Evolutionary conservation across 1,140 invertebrate species (phyloP).

Genomic region (Teleogryllus occipitalis): DNA sequence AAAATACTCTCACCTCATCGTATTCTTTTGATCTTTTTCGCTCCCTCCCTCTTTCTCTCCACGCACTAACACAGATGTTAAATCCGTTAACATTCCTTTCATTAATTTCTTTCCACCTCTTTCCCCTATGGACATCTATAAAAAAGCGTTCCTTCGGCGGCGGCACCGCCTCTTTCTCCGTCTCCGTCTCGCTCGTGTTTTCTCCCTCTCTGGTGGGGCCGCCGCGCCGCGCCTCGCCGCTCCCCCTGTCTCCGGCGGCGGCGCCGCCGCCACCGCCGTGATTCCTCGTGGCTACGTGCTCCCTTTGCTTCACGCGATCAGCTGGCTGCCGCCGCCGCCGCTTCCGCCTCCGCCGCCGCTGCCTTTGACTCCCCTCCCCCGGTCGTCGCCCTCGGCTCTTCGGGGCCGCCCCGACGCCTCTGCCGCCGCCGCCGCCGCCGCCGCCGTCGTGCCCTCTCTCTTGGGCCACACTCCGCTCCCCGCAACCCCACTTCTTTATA

Average conservation of each 20-base stretch:
- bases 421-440: no score
- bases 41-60: neutral
- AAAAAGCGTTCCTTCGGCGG: neutral
- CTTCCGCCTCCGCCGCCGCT: no score
- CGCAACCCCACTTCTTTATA: neutral
- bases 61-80: neutral
- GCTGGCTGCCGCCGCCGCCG: neutral
- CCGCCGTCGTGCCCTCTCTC: no score
- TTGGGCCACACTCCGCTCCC: neutral
- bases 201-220: no score
- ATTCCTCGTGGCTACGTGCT: neutral
- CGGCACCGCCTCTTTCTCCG: neutral
- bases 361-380: neutral
- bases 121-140: neutral
- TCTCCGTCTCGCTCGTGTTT: no score
- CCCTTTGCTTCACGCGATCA: neutral
- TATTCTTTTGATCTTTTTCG: neutral
- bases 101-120: neutral
- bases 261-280: neutral
- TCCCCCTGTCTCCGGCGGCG: neutral
- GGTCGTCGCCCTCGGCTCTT: neutral
- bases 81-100: slow-evolving; percentile 1
- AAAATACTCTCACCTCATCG: neutral
- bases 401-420: no score
- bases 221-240: no score